Evolutionary conservation across 1,140 invertebrate genomes (phyloP).

Genomic region (Spodoptera litura): DNA sequence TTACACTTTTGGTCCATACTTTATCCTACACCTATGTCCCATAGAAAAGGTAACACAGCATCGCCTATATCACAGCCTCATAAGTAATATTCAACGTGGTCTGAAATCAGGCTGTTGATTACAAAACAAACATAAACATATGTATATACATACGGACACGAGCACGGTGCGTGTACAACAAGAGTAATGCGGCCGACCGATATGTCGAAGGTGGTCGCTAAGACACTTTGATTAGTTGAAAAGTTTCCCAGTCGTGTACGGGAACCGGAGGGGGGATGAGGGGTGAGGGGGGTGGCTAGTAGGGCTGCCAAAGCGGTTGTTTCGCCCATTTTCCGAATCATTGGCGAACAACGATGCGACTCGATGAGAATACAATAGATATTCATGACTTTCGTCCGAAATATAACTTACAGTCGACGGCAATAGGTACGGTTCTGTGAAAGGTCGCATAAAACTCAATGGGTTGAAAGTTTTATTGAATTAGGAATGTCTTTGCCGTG

Average conservation of each 20-base stretch:
- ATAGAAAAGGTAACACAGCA: too few species aligned
- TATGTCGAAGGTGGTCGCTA: slow-evolving; percentile 69
- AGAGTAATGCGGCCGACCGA: slow-evolving; percentile 70
- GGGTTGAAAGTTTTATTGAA: slow-evolving; percentile 24
- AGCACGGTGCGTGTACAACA: not conserved
- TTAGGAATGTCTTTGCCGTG: slow-evolving; percentile 34
- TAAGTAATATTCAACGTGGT: too few species aligned
- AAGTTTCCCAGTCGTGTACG: slow-evolving; percentile 56
- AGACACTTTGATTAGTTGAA: slow-evolving; percentile 80
- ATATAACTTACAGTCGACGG: not conserved
- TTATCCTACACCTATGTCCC: too few species aligned
- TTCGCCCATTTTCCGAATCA: slow-evolving; percentile 34
- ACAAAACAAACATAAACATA: not conserved
- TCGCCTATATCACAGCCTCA: too few species aligned
- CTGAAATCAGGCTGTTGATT: too few species aligned
- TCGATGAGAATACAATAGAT: slow-evolving; percentile 26
- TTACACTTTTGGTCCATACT: too few species aligned
- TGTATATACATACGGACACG: not conserved
- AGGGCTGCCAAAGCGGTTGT: slow-evolving; percentile 10
- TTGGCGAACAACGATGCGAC: slow-evolving; percentile 26
- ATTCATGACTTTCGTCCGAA: slow-evolving; percentile 28
- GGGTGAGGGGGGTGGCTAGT: not conserved
- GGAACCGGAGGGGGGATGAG: not conserved
- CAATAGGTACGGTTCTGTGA: not conserved
- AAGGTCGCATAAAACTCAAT: slow-evolving; percentile 27